phyloP scores from a whole-genome alignment of 2,888 invertebrate species.

The Hyles lineata region DNA sequence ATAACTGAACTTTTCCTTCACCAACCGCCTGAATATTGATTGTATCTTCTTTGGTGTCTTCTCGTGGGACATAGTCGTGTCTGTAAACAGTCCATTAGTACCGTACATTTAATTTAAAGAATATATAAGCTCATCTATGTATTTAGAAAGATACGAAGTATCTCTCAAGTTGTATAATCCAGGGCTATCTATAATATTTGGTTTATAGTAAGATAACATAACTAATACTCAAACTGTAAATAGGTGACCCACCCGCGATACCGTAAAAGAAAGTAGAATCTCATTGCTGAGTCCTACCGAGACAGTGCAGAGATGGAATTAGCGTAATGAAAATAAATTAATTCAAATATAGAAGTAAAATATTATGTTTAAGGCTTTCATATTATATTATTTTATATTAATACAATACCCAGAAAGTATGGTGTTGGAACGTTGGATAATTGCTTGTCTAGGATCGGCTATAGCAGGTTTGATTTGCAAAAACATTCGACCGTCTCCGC shows the following conservation, averaged over 20 bases:
- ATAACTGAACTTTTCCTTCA: conserved; percentile 88
- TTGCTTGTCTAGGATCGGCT: conserved; percentile 67
- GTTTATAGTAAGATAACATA: too few relatives aligned
- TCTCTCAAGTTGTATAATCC: too few relatives aligned
- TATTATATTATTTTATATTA: not conserved
- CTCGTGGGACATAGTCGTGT: conserved; percentile 37
- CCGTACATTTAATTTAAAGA: too few relatives aligned
- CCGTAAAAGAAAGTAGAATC: too few relatives aligned
- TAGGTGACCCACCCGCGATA: too few relatives aligned
- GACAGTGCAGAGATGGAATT: too few relatives aligned
- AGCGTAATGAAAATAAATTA: too few relatives aligned
- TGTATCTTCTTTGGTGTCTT: conserved; percentile 69
- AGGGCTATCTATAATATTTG: too few relatives aligned
- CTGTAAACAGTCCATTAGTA: conserved; percentile 8
- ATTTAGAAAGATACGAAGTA: too few relatives aligned
- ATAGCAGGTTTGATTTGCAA: conserved; percentile 79
- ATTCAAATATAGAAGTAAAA: not conserved
- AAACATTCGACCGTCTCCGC: conserved; percentile 74
- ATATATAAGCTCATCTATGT: too few relatives aligned
- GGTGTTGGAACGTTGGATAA: conserved; percentile 80
- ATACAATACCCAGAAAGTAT: conserved; percentile 69
- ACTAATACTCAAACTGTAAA: too few relatives aligned
- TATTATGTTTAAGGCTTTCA: not conserved
- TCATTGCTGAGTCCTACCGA: too few relatives aligned
- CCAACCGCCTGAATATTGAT: conserved; percentile 85